Evolutionary conservation across 2,888 invertebrate genomes (phyloP).

Genomic region (Pristionchus japonicus): DNA sequence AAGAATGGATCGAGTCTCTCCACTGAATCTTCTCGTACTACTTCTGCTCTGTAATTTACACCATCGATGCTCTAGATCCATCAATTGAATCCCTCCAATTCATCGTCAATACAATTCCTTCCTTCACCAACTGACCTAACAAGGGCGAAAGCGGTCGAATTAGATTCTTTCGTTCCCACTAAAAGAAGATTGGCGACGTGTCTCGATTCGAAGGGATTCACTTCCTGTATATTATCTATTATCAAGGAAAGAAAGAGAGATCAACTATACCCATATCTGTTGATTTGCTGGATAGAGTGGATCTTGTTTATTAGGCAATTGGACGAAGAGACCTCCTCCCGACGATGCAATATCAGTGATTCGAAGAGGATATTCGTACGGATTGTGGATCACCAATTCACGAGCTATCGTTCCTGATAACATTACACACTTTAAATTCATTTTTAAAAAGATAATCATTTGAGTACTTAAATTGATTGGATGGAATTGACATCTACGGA

Average conservation of each 20-base stretch:
- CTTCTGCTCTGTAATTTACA: conserved; percentile 1
- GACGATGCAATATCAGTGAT: conserved; percentile 79
- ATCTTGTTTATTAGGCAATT: conserved; percentile 82
- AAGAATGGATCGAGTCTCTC: conserved; percentile 3
- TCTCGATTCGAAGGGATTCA: conserved; percentile 78
- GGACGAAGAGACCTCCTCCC: conserved; percentile 90
- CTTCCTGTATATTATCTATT: not conserved
- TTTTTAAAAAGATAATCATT: too few relatives aligned
- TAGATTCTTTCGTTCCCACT: conserved; percentile 78
- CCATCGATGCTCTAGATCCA: not conserved
- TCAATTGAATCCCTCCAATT: not conserved
- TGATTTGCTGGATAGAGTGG: conserved; percentile 85
- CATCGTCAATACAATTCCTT: not conserved
- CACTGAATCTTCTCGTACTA: not conserved
- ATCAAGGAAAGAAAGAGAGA: too few relatives aligned
- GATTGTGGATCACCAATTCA: conserved; percentile 89
- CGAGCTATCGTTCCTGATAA: not conserved
- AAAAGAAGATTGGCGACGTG: conserved; percentile 89
- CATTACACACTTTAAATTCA: conserved; percentile 50
- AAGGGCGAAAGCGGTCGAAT: conserved; percentile 88
- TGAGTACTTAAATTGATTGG: too few relatives aligned
- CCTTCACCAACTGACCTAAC: conserved; percentile 68
- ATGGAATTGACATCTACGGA: too few relatives aligned
- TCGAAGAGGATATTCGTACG: conserved; percentile 75
- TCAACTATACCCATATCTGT: conserved; percentile 85